A percentile compares a stretch with the other conserved stretches of the same genome.
Evolutionary conservation across 2,113 vertebrate genomes (phyloP).

Genomic region (Actenoides hombroni): DNA sequence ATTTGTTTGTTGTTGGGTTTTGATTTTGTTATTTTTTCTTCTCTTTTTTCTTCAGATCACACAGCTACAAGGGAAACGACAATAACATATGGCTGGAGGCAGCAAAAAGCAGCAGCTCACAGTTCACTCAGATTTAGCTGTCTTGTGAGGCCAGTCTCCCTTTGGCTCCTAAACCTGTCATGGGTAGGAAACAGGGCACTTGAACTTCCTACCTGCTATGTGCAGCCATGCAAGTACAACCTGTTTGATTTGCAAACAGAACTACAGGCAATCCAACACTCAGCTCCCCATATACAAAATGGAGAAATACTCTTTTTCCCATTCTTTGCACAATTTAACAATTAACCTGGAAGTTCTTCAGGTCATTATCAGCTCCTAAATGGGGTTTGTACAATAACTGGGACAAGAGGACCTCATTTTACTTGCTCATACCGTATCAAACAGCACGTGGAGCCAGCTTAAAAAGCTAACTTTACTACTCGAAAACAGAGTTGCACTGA

Average conservation of each 20-base stretch:
- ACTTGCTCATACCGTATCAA: background rate
- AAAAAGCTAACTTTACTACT: background rate
- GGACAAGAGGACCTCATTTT: background rate
- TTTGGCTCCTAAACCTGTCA: background rate
- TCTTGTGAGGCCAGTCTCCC: fast-evolving
- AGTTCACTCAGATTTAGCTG: background rate
- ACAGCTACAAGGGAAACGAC: background rate
- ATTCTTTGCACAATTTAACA: background rate
- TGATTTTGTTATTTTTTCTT: background rate
- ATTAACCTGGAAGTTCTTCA: background rate
- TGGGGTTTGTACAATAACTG: background rate
- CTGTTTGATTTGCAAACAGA: background rate
- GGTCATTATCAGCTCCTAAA: background rate
- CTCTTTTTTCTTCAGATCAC: background rate
- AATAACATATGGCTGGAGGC: background rate
- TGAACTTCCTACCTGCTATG: background rate
- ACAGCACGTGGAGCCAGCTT: background rate
- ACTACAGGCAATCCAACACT: background rate
- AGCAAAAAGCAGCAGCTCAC: background rate
- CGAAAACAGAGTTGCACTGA: background rate
- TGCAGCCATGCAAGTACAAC: background rate
- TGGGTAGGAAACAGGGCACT: background rate
- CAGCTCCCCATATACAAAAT: background rate
- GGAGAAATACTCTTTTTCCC: background rate
- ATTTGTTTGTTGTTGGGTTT: background rate